Percentiles rank a stretch among this genome's conserved stretches.
Conservation (phyloP, 2,888 invertebrate genomes). For the Latrodectus elegans region DNA sequence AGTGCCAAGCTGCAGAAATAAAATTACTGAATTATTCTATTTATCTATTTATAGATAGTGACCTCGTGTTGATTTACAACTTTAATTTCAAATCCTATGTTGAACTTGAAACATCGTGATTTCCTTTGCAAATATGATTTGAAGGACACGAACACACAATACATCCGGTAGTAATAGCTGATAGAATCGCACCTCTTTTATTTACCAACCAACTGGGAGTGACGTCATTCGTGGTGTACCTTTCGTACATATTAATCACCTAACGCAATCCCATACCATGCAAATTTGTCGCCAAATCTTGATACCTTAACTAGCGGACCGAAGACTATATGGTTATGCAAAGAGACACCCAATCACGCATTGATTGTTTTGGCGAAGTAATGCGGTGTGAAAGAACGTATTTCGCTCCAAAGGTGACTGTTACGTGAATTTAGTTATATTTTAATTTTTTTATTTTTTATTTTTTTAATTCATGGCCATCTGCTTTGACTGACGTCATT, state of each 20-base stretch:
- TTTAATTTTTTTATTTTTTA: not conserved
- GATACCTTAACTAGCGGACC: not conserved
- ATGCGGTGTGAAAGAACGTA: not conserved
- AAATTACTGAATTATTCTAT: too few species aligned
- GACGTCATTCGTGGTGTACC: slow-evolving; percentile 4
- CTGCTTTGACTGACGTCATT: slow-evolving; percentile 52
- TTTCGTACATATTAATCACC: slow-evolving; percentile 1
- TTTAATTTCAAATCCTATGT: too few species aligned
- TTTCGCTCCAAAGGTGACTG: slow-evolving; percentile 1
- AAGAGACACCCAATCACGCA: not conserved
- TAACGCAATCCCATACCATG: not conserved
- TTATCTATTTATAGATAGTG: too few species aligned
- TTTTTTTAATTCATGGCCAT: slow-evolving; percentile 39
- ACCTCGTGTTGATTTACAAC: too few species aligned
- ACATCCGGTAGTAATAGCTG: too few species aligned
- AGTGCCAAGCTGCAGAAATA: too few species aligned
- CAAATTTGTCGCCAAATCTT: not conserved
- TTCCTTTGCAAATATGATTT: too few species aligned
- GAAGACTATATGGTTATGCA: not conserved
- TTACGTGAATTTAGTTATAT: not conserved
- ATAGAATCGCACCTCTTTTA: too few species aligned
- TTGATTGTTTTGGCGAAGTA: too few species aligned
- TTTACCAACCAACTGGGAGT: not conserved
- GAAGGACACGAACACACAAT: too few species aligned
- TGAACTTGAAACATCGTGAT: too few species aligned